These are phyloP conservation scores for Drosophila pruinosa DNA, from an alignment of 1,140 invertebrate species.

Conservation along the genomic window DNA sequence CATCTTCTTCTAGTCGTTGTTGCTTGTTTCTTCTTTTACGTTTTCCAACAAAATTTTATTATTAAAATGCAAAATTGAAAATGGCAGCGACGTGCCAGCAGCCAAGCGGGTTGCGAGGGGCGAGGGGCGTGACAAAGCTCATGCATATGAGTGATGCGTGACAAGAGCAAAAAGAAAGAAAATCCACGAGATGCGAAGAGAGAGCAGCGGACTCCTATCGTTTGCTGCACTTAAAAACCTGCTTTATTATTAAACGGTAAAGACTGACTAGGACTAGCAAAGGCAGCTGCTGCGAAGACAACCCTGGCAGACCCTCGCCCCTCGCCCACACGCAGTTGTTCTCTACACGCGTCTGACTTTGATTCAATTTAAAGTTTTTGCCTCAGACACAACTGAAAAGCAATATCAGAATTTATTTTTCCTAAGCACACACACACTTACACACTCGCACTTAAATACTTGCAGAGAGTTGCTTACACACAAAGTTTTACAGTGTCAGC, in stretches of 20 bases:
- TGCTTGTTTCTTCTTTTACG: conserved; percentile 42
- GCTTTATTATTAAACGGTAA: conserved; percentile 62
- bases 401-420: conserved; percentile 61
- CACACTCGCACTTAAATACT: conserved; percentile 12
- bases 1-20: conserved; percentile 19
- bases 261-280: conserved; percentile 17
- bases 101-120: neutral
- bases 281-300: conserved; percentile 7
- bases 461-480: neutral
- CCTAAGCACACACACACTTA: conserved; percentile 25
- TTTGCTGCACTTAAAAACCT: conserved; percentile 41
- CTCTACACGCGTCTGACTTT: conserved; percentile 36
- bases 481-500: neutral
- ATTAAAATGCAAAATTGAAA: conserved; percentile 81
- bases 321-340: neutral
- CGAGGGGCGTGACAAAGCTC: conserved; percentile 32
- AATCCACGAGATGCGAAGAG: neutral
- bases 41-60: conserved; percentile 71
- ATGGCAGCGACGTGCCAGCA: conserved; percentile 64
- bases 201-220: neutral
- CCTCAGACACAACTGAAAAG: conserved; percentile 31
- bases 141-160: conserved; percentile 70
- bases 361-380: conserved; percentile 67
- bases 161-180: conserved; percentile 34
- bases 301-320: conserved; percentile 14